phyloP scores from a whole-genome alignment of 2,113 vertebrate genomes.

The Petroica traversi region DNA sequence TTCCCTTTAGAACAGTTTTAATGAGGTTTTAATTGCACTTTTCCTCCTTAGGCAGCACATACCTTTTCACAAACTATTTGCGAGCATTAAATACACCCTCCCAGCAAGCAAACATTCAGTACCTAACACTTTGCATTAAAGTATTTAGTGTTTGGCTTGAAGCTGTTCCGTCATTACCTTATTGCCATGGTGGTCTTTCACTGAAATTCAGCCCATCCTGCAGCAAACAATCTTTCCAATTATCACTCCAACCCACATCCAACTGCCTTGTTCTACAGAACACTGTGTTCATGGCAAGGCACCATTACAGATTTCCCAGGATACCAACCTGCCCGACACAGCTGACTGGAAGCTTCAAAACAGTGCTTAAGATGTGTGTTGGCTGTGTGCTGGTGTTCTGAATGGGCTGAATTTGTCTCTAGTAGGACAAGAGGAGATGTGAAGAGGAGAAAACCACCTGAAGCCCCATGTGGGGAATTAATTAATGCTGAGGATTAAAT shows the following conservation, averaged over 20 bases:
- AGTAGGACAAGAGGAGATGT: background rate
- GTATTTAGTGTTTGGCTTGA: background rate
- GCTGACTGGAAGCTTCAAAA: background rate
- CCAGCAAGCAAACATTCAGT: background rate
- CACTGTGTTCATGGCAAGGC: background rate
- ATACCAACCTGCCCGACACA: background rate
- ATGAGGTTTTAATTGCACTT: background rate
- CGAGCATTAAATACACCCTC: background rate
- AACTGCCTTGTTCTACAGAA: background rate
- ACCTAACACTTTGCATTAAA: background rate
- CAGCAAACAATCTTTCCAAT: background rate
- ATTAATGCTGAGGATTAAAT: background rate
- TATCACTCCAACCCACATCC: background rate
- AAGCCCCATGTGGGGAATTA: background rate
- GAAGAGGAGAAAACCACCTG: background rate
- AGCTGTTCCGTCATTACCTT: background rate
- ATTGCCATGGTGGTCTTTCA: background rate
- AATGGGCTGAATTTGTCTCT: background rate
- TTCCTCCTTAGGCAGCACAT: background rate
- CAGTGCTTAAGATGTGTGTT: background rate
- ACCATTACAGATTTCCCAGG: background rate
- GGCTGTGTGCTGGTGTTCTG: background rate
- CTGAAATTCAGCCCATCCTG: background rate
- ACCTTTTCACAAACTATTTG: background rate
- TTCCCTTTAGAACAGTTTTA: background rate